Conservation (phyloP, 1,140 invertebrate genomes). For the Bombus consobrinus region DNA sequence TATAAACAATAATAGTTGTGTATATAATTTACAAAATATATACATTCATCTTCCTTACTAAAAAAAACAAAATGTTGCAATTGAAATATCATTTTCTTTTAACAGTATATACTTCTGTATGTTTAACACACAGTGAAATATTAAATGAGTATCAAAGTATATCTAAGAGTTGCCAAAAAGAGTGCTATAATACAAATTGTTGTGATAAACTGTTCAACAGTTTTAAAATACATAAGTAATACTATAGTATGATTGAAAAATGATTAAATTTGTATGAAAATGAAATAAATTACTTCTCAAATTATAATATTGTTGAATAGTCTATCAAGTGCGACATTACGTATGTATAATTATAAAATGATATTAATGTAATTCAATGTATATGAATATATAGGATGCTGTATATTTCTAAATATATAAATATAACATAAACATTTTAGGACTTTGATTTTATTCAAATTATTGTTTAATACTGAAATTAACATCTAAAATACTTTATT, state of each 20-base stretch:
- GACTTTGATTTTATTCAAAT: background rate
- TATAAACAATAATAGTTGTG: slow-evolving; percentile 16
- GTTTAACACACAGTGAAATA: slow-evolving; percentile 18
- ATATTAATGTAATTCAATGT: slow-evolving; percentile 80
- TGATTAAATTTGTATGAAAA: slow-evolving; percentile 53
- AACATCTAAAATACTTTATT: slow-evolving; percentile 18
- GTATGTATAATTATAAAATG: slow-evolving; percentile 77
- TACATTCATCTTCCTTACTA: background rate
- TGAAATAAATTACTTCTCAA: slow-evolving; percentile 64
- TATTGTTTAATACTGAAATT: background rate
- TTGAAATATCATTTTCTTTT: slow-evolving; percentile 24
- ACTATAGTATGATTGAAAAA: slow-evolving; percentile 41
- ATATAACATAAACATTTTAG: slow-evolving; percentile 70
- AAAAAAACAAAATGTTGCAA: slow-evolving; percentile 25
- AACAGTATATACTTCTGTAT: slow-evolving; percentile 5
- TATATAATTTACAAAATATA: slow-evolving; percentile 29
- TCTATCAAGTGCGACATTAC: slow-evolving; percentile 72
- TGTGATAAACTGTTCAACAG: slow-evolving; percentile 72
- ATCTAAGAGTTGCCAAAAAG: slow-evolving; percentile 60
- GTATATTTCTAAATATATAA: slow-evolving; percentile 81
- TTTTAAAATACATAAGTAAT: slow-evolving; percentile 61
- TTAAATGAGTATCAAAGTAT: slow-evolving; percentile 19
- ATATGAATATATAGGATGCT: slow-evolving; percentile 75
- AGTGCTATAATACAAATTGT: slow-evolving; percentile 61
- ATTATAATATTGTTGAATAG: slow-evolving; percentile 69